These are phyloP conservation scores for Hippoglossus stenolepis DNA, from an alignment of 2,113 vertebrate genomes.

Conservation along the genomic window DNA sequence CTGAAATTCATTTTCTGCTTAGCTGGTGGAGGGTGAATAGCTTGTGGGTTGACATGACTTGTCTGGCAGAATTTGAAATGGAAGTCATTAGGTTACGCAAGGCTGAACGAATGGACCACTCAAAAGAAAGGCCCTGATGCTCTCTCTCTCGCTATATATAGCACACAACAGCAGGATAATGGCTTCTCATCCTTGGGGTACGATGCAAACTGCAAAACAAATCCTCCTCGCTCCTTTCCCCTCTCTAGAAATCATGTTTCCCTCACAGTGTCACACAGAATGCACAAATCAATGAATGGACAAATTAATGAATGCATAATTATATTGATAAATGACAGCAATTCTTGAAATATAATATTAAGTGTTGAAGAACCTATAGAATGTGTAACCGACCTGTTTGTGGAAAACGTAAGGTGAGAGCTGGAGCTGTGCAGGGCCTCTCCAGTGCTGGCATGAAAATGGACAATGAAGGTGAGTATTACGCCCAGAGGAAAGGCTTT, in stretches of 20 bases:
- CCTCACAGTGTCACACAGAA: constrained; percentile 7
- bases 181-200: constrained; percentile 31
- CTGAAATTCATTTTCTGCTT: constrained; percentile 4
- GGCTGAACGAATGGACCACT: constrained; percentile 29
- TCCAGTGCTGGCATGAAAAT: constrained; percentile 93
- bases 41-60: constrained; percentile 20
- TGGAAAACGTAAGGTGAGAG: constrained; percentile 87
- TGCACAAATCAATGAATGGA: not conserved
- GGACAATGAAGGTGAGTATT: constrained; percentile 87
- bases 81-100: constrained; percentile 18
- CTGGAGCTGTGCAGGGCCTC: constrained; percentile 90
- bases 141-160: not conserved
- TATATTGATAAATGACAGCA: not conserved
- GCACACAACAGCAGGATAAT: constrained; percentile 29
- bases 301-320: not conserved
- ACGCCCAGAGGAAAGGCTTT: constrained; percentile 89
- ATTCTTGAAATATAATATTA: not conserved
- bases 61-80: constrained; percentile 32
- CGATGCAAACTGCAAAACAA: constrained; percentile 21
- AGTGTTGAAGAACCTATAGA: not conserved
- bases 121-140: constrained; percentile 28
- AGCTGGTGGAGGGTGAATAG: constrained; percentile 1
- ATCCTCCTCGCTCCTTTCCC: not conserved
- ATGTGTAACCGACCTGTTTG: constrained; percentile 88
- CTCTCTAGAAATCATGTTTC: constrained; percentile 12